phyloP scores from a whole-genome alignment of 2,113 vertebrate genomes.

The Centropristis striata region DNA sequence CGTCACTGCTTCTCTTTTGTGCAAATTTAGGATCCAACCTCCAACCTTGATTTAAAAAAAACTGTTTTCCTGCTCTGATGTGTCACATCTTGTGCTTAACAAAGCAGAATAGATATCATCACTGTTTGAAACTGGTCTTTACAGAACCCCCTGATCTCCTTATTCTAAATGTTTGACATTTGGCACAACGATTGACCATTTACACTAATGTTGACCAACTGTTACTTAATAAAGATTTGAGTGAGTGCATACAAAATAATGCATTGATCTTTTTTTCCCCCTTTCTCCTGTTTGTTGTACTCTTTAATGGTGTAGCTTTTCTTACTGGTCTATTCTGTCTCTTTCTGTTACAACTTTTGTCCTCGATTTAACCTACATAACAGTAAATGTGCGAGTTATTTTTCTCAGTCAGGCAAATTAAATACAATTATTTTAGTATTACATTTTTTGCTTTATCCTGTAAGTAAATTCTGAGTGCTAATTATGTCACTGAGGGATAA shows the following conservation, averaged over 20 bases:
- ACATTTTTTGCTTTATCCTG: not conserved
- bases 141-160: slow-evolving; percentile 5
- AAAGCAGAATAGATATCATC: slow-evolving; percentile 5
- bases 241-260: slow-evolving; percentile 74
- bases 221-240: slow-evolving; percentile 85
- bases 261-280: slow-evolving; percentile 36
- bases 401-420: not conserved
- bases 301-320: not conserved
- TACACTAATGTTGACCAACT: slow-evolving; percentile 63
- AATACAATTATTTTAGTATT: not conserved
- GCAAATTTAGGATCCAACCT: slow-evolving; percentile 12
- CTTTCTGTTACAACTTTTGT: not conserved
- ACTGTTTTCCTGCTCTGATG: slow-evolving; percentile 1
- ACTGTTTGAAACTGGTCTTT: slow-evolving; percentile 2
- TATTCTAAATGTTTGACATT: slow-evolving; percentile 36
- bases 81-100: slow-evolving; percentile 3
- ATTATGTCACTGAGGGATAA: not conserved
- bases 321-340: not conserved
- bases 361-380: not conserved
- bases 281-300: not conserved
- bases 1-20: slow-evolving; percentile 15
- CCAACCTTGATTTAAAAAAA: slow-evolving; percentile 28
- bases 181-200: slow-evolving; percentile 55
- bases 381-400: not conserved
- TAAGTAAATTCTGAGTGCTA: not conserved